These are phyloP conservation scores for Steinernema khuongi DNA, from an alignment of 1,140 invertebrate genomes.

Conservation along the genomic window DNA sequence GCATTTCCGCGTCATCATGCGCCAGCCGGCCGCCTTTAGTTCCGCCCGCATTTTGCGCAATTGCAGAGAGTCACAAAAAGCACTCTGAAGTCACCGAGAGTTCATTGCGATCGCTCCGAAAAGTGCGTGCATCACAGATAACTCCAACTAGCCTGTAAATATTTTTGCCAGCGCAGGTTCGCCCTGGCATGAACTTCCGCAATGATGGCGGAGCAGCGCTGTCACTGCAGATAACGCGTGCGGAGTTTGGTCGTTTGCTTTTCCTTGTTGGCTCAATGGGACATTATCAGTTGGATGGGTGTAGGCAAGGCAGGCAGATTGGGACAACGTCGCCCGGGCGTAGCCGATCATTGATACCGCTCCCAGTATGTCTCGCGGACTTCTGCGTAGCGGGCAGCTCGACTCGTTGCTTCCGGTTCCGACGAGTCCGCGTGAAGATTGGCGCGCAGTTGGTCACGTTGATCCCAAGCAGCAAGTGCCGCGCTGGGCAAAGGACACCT, in stretches of 20 bases:
- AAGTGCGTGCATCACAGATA: not conserved
- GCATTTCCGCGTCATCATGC: not conserved
- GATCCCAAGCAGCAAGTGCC: no score
- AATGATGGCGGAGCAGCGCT: not conserved
- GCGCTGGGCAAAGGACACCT: no score
- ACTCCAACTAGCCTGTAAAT: not conserved
- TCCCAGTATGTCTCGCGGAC: no score
- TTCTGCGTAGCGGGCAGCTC: no score
- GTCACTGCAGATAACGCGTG: no score
- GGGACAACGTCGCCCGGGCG: no score
- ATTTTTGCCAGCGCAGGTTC: not conserved
- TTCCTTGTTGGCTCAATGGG: not conserved
- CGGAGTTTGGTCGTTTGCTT: no score
- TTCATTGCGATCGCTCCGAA: constrained; percentile 5
- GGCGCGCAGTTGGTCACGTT: no score
- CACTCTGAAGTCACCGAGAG: not conserved
- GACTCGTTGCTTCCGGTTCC: no score
- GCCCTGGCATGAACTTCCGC: not conserved
- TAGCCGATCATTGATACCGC: no score
- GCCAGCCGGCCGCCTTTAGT: not conserved
- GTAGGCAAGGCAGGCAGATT: no score
- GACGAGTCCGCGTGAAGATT: no score
- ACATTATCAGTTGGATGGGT: not conserved
- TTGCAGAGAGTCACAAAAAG: not conserved
- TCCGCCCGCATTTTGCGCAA: not conserved